Evolutionary conservation across 2,797 vertebrate species (phyloP), one percentile per base, ranked within the genome.

Genomic region (Takifugu rubripes): DNA sequence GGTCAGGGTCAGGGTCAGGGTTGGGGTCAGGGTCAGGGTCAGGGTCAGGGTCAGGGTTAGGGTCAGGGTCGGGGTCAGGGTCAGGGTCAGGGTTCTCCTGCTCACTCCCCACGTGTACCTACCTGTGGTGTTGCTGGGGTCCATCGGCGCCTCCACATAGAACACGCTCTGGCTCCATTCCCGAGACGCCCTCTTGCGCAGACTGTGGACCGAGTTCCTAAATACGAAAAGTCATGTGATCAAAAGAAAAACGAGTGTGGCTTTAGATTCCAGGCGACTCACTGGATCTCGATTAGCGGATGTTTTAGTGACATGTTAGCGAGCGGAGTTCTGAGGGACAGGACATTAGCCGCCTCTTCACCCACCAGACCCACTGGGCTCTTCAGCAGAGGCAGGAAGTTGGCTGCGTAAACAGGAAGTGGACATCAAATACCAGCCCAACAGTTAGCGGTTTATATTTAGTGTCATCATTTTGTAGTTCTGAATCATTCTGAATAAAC

Each of bases 351-450:
- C 3, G 95, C 93, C 36, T 78, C 90, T 65, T 87, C 77, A 1
- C 96, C 96, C 26, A 98, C 94, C 17, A 92, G 80, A 36, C 94
- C 94, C 8, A 88, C 65, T 4, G 95, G 96, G 0, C 90, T 94
- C 81, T 90, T 91, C 80, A 96, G 79, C 0, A 70, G 61, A 1
- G 92, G 92, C 81, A 98, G 82, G 85, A 97, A 97, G 54, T 91
- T 81, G 12, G 91, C 92, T 84, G 43, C 49, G 5, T 1, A 9
- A 21, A 46, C 44, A 46, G 44, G 44, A 46, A 46, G 46, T 25
- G 21, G 24, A 1, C 7, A 1, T 9, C 31, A 9, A 10, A 10
- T 9, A 10, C 31, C 31, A 33, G 31, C 9, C 9, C 31, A 9
- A 6, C 29, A 8, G 31, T 10, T 33, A 21, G 21, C 31, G 3